Evolutionary conservation across 2,797 vertebrate species (phyloP).

Genomic region (Phataginus tricuspis): DNA sequence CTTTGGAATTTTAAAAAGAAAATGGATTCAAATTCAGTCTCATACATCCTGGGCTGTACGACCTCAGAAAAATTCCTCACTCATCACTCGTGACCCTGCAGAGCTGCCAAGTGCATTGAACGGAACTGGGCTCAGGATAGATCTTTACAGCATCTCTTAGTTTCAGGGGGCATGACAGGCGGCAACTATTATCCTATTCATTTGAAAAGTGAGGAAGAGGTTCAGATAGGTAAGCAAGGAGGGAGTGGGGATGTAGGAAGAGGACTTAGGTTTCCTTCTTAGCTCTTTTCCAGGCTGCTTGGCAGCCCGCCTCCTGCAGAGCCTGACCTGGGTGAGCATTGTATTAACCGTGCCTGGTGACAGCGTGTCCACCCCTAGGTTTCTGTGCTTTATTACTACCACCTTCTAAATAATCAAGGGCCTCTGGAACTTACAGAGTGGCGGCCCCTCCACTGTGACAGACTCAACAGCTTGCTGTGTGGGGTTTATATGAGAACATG

Average conservation of each 20-base stretch:
- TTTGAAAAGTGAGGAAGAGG: background rate
- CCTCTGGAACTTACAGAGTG: background rate
- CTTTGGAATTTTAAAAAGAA: background rate
- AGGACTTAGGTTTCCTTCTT: background rate
- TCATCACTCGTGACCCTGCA: background rate
- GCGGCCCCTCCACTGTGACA: background rate
- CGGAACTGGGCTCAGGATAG: background rate
- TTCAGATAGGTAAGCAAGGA: background rate
- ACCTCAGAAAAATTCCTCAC: background rate
- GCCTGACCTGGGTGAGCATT: background rate
- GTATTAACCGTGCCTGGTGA: background rate
- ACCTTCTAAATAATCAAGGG: background rate
- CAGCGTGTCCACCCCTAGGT: background rate
- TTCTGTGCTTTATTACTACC: background rate
- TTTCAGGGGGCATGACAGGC: background rate
- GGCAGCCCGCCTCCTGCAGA: background rate
- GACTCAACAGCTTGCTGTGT: background rate
- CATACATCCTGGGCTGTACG: background rate
- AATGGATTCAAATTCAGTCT: background rate
- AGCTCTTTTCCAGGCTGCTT: background rate
- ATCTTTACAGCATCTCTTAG: background rate
- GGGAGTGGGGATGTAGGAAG: background rate
- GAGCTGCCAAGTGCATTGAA: background rate
- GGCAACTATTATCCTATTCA: background rate
- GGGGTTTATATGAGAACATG: background rate